A percentile compares a stretch with the other conserved stretches of the same genome.
These are phyloP conservation scores for Halictus quadricinctus DNA, from an alignment of 2,888 invertebrate species.

Conservation along the genomic window DNA sequence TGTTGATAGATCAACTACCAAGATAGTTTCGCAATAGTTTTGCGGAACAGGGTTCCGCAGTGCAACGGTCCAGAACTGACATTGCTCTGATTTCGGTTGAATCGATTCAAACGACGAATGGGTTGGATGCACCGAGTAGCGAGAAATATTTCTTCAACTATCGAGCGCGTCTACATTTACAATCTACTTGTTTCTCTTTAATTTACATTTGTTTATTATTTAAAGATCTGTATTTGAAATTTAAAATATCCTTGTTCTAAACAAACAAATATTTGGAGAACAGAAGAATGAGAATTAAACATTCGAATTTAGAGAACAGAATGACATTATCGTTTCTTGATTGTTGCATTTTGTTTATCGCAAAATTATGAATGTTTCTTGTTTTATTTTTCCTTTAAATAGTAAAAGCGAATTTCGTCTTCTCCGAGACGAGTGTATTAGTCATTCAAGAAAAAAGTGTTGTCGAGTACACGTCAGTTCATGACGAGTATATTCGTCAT, in stretches of 20 bases:
- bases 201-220: no score
- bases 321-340: neutral
- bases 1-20: neutral
- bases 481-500: neutral
- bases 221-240: neutral
- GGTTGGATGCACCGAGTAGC: constrained; percentile 2
- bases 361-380: neutral
- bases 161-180: neutral
- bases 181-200: neutral
- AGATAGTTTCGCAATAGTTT: constrained; percentile 31
- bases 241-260: neutral
- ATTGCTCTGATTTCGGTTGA: constrained; percentile 48
- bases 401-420: neutral
- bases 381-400: neutral
- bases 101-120: constrained; percentile 36
- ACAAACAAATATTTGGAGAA: neutral
- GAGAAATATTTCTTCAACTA: constrained; percentile 9
- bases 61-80: constrained; percentile 29
- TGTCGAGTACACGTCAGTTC: neutral
- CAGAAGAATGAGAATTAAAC: neutral
- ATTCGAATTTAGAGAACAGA: neutral
- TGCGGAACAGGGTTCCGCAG: constrained; percentile 39
- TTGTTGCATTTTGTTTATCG: neutral
- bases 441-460: neutral
- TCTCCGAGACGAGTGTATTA: neutral